These are phyloP conservation scores for Fukomys damarensis DNA, from an alignment of 2,113 vertebrate species.

Conservation along the genomic window DNA sequence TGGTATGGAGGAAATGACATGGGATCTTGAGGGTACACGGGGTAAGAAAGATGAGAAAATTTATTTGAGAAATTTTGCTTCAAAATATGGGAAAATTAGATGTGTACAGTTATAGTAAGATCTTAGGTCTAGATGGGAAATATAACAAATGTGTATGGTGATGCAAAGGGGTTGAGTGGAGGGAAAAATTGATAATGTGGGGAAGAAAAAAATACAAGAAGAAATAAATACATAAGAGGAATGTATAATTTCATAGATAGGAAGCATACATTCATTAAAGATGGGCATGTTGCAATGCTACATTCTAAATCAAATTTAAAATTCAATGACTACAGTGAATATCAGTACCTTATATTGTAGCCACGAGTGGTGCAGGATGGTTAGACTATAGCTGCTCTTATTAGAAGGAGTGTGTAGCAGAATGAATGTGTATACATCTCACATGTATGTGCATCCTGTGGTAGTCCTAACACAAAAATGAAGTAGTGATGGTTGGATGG, in stretches of 20 bases:
- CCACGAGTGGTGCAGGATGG: neutral
- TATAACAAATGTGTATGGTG: neutral
- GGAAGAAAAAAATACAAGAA: neutral
- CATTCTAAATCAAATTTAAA: neutral
- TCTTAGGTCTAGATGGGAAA: neutral
- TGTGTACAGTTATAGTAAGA: neutral
- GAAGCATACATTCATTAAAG: neutral
- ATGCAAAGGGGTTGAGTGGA: neutral
- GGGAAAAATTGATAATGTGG: neutral
- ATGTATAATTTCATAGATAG: neutral
- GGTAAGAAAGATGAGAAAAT: neutral
- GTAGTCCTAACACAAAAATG: neutral
- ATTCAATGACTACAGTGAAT: neutral
- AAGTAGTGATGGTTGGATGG: neutral
- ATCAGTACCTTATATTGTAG: neutral
- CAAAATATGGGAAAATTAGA: neutral
- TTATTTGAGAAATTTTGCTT: neutral
- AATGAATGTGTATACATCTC: neutral
- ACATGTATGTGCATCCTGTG: neutral
- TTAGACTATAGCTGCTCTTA: neutral
- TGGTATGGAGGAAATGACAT: neutral
- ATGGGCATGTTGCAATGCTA: neutral
- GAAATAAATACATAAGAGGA: neutral
- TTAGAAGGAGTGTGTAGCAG: too few relatives aligned
- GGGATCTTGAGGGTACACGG: neutral